Evolutionary conservation across 2,888 invertebrate species (phyloP), one percentile per base, ranked within the genome.

Genomic region (Apamea monoglypha): DNA sequence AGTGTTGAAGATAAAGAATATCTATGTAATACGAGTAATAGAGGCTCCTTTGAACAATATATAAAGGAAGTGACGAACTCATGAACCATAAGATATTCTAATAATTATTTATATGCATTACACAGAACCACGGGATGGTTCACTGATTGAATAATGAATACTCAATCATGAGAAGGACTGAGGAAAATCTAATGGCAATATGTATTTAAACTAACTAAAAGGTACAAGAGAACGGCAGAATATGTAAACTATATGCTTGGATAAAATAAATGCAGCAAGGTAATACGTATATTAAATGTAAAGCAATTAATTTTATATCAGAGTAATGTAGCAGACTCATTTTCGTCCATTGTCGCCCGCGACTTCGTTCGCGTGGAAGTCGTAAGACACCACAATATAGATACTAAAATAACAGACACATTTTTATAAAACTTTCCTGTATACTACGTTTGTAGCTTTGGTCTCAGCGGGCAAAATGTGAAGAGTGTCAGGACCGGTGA

Each of bases 91-190:
- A 84, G 73, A 2, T 74, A 80, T 84, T 72, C 64, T 2, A 2
- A 18, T 80, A 61, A 73, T 74, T 56, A 78, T 83, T 70, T 68
- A 3, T 80, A 84, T 84, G 74, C 75, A 56, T 74, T 74, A 69
- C 64, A 69, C 72, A 69, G 63, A 36, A 47, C 72, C 36, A 40
- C 32, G 12, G 64, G 32, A 44, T 72, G 16, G 64, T 12, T 44
- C 53, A 53, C 59, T 32, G 75, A 84, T 80, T 66, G 73, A 80
- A 83, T 85, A 76, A 70, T 73, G 29, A 59, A 75, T 71, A 66
- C 21, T 29, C n/a, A 79, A 70, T 63, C 61, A 83, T 71, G 70
- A 71, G 73, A 73, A 32, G 40, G 59, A 76, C 59, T 76, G 50
- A 81, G 66, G 77, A 61, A 82, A 73, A 59, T 36, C 12, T 53